Conservation (phyloP, 1,140 invertebrate genomes). For the Trichogramma pretiosum region DNA sequence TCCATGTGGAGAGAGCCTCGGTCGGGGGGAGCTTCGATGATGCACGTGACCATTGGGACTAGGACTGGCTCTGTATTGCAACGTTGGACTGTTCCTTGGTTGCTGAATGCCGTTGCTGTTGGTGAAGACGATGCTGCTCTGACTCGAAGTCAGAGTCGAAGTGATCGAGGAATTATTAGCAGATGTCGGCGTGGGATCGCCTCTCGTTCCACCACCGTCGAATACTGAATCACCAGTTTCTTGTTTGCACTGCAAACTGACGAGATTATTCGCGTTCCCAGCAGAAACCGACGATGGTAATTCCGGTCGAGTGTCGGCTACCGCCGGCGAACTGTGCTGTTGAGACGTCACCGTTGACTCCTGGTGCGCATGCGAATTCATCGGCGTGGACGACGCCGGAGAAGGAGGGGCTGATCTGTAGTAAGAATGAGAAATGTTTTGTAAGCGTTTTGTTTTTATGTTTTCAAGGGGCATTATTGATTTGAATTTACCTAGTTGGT, state of each 20-base stretch:
- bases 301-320: conserved; percentile 36
- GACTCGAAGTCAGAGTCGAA: too few species aligned
- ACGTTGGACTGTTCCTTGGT: conserved; percentile 40
- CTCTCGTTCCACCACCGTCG: conserved; percentile 45
- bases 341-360: conserved; percentile 28
- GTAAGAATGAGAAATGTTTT: background rate
- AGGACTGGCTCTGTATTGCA: conserved; percentile 35
- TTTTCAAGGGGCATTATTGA: too few species aligned
- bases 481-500: conserved; percentile 16
- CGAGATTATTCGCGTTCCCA: conserved; percentile 30
- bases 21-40: conserved; percentile 40
- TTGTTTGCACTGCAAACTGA: conserved; percentile 41
- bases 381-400: conserved; percentile 31
- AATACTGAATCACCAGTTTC: conserved; percentile 48
- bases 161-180: too few species aligned
- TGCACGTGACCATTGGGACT: conserved; percentile 37
- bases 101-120: conserved; percentile 26
- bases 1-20: conserved; percentile 41
- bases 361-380: conserved; percentile 20
- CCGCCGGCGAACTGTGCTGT: too few species aligned
- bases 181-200: background rate
- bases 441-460: background rate
- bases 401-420: conserved; percentile 39
- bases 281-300: too few species aligned
- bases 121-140: conserved; percentile 27